Base-by-base conservation (phyloP, 92 coral and sea anemone species). In the Palythoa caribaeorum region DNA sequence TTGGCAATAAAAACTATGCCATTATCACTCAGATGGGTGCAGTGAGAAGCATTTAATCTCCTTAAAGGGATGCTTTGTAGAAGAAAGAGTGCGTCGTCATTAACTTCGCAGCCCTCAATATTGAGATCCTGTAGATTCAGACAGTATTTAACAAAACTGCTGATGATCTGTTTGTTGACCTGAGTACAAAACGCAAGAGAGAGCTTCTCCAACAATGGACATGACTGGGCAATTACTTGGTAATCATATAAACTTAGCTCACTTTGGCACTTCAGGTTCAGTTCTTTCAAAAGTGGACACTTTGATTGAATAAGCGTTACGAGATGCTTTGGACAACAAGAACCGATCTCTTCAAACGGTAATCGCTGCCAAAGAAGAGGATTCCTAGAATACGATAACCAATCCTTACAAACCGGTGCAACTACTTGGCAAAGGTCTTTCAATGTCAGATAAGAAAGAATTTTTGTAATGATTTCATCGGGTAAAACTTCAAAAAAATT, bases 141-240 rank as follows among this genome's bases (percentile, higher is more conserved):
- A 50, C 98, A 97, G 80, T 87, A 59, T 54, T 87, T 60, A 16
- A 88, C 92, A 89, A 97, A 94, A 21, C 20, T 79, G 20, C 88
- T 28, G 6, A 95, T 78, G 62, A 80, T 87, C 36, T 51, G 47
- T 44, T 74, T 85, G 71, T 92, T 88, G 36, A 94, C 87, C 40
- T 92, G 94, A 73, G 72, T 83, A 73, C 98, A 95, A 85, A 94
- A 95, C 16, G 98, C 87, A 51, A 97, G 88, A 48, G 98, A 91
- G 59, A 97, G 85, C 9, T 84, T 87, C 28, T 92, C 88, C n/a
- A 97, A 89, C 71, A 89, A 63, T 52, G 99, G 99, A 38, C 94
- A 93, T 4, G 93, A 84, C 66, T 79, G 83, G 59, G 98, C 94
- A 76, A 91, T 89, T 20, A 77, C 52, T 1, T 83, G 84, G 62